phyloP scores from a whole-genome alignment of 2,888 invertebrate species.

The Epinotia ramella region DNA sequence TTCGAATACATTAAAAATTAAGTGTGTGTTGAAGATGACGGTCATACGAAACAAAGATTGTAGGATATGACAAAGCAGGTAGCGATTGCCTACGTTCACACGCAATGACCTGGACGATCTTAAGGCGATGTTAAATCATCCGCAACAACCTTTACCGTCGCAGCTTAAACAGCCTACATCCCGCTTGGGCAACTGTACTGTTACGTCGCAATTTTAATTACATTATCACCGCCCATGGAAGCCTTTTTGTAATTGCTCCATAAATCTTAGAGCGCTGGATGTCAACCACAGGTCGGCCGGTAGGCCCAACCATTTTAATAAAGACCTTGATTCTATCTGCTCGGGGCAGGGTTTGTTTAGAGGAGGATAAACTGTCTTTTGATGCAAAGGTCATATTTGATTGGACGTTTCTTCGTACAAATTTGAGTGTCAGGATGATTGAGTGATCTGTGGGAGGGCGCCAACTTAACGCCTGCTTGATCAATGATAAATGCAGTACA shows the following conservation, averaged over 20 bases:
- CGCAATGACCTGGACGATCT: conserved; percentile 15
- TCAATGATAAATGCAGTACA: conserved; percentile 18
- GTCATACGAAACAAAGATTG: not conserved
- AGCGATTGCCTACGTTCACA: conserved; percentile 23
- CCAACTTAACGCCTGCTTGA: conserved; percentile 29
- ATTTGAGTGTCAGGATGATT: conserved; percentile 43
- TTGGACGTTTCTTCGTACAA: conserved; percentile 33
- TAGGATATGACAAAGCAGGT: not conserved
- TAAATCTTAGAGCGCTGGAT: conserved; percentile 28
- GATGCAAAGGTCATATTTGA: conserved; percentile 38
- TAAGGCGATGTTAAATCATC: conserved; percentile 16
- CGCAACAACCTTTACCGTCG: conserved; percentile 20
- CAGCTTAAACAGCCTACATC: conserved; percentile 41
- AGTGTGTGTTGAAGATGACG: not conserved
- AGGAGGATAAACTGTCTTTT: conserved; percentile 35
- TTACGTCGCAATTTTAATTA: conserved; percentile 41
- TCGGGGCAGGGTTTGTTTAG: conserved; percentile 15
- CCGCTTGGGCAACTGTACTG: conserved; percentile 30
- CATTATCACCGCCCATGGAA: conserved; percentile 43
- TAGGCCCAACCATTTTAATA: conserved; percentile 39
- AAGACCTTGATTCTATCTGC: conserved; percentile 26
- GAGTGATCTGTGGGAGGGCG: conserved; percentile 44
- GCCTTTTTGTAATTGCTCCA: conserved; percentile 30
- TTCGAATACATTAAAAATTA: not conserved
- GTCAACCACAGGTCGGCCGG: conserved; percentile 25